Evolutionary conservation across 2,888 invertebrate species (phyloP).

Genomic region (Polyommatus iphigenia): DNA sequence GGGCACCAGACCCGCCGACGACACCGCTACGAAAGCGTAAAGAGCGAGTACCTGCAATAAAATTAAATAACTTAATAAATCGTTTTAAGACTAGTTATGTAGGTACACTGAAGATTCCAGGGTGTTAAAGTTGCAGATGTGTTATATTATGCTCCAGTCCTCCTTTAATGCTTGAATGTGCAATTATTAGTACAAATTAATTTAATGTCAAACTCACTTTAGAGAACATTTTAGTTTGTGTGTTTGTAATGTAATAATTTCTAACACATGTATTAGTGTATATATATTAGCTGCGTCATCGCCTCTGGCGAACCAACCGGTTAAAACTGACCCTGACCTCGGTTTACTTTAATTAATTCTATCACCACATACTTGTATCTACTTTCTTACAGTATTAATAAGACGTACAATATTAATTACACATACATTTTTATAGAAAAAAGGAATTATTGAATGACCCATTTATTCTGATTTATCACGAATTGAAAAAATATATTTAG

Average conservation of each 20-base stretch:
- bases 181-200: background rate
- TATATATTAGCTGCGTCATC: background rate
- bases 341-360: background rate
- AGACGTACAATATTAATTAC: background rate
- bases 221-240: background rate
- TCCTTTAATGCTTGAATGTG: background rate
- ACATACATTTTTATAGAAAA: background rate
- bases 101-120: background rate
- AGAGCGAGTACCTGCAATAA: slow-evolving; percentile 45
- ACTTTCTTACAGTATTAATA: background rate
- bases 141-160: background rate
- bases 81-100: background rate
- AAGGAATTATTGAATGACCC: no score
- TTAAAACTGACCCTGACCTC: background rate
- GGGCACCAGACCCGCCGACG: slow-evolving; percentile 51
- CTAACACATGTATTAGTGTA: background rate
- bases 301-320: background rate
- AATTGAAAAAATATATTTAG: no score
- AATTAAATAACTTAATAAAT: background rate
- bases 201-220: slow-evolving; percentile 7
- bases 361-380: background rate
- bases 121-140: no score
- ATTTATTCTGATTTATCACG: no score
- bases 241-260: background rate
- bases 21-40: slow-evolving; percentile 49